A percentile compares a stretch with the other conserved stretches of the same genome.
phyloP scores from a whole-genome alignment of 2,113 vertebrate species.

The Dicrurus megarhynchus region DNA sequence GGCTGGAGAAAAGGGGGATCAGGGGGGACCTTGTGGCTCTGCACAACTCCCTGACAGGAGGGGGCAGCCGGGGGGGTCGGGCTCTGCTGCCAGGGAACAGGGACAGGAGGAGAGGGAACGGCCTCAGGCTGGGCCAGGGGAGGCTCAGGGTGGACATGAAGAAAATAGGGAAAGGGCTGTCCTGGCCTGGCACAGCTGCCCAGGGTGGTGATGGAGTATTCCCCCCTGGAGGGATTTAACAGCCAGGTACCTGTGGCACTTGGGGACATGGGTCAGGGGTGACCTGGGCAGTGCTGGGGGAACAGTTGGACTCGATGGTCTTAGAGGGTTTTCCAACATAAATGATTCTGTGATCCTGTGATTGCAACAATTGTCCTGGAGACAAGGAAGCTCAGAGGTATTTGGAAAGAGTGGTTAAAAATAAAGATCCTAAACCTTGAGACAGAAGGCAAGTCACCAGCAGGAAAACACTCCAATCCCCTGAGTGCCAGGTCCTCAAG shows the following conservation, averaged over 20 bases:
- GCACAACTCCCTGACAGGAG: not conserved
- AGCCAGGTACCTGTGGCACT: not conserved
- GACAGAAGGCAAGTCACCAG: not conserved
- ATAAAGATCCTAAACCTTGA: not conserved
- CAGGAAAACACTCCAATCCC: not conserved
- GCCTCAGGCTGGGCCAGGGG: not conserved
- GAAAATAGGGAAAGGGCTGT: not conserved
- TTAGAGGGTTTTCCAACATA: not conserved
- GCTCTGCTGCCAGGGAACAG: not conserved
- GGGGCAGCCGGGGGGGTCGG: not conserved
- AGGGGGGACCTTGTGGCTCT: not conserved
- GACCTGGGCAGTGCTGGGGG: not conserved
- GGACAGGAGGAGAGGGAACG: not conserved
- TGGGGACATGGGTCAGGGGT: not conserved
- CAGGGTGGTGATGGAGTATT: not conserved
- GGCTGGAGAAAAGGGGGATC: not conserved
- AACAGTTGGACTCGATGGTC: not conserved
- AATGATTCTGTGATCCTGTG: not conserved
- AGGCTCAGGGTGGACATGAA: rapidly evolving
- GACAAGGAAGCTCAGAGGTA: not conserved
- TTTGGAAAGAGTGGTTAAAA: not conserved
- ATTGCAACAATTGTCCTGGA: not conserved
- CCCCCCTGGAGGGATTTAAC: not conserved
- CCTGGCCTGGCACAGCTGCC: not conserved
- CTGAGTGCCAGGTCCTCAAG: not conserved